Evolutionary conservation across 2,113 vertebrate genomes (phyloP), one percentile per base, ranked within the genome.

Genomic region (Electrona antarctica): DNA sequence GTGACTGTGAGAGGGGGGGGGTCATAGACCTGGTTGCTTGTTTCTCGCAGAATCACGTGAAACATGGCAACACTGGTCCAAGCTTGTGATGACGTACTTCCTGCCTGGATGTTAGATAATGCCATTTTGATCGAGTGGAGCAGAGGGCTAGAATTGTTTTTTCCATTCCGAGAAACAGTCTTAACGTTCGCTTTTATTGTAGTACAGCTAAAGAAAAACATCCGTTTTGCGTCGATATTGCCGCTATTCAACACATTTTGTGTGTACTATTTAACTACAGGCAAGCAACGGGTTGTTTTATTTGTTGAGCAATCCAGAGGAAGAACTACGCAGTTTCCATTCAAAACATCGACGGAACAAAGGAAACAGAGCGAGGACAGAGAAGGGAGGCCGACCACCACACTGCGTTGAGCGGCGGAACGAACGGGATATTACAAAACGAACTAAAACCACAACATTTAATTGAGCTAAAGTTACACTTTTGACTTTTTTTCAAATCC

Each of bases 31-130:
- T 41, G 33, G 33, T 41, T 41, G 33, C 33, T 41, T 41, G 33
- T 41, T 41, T 41, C 33, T 41, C 33, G 33, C 33, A 41, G 33
- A 41, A 41, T 41, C 33, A 6, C 33, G 33, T 4, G 2, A 3
- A 41, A 41, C 33, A 3, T 41, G 33, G 33, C 33, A 41, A 41
- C 33, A 6, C 33, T 55, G 69, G 47, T 68, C 77, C 65, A n/a
- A 11, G 10, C 4, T 12, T 41, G 21, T 7, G 8, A 57, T 92
- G 90, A 92, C 91, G 91, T 84, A 89, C 13, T 87, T 90, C 89
- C 89, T 64, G 29, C 73, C 79, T 75, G 68, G 72, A 65, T 41
- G 33, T 81, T 60, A 33, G 65, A 67, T 85, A 56, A 80, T 70
- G 82, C 88, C 83, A 90, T 92, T 87, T 89, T 85, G 83, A 61